These are phyloP conservation scores for Amphipoea oculea DNA, from an alignment of 2,888 invertebrate species.

Conservation along the genomic window DNA sequence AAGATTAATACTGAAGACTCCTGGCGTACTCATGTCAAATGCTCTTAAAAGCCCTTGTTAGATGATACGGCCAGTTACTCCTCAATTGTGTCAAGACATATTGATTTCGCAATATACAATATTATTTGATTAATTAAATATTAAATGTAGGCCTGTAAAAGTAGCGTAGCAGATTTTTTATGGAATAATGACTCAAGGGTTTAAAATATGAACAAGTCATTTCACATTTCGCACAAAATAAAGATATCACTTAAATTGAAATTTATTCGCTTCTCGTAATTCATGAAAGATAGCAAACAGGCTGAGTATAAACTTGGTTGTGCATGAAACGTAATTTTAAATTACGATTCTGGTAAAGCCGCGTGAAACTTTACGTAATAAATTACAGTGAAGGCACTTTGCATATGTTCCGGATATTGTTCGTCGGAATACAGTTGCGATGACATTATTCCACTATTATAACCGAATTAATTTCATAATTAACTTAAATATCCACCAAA, in stretches of 20 bases:
- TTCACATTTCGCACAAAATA: not conserved
- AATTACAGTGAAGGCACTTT: conserved; percentile 34
- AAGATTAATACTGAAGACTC: not conserved
- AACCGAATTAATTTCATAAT: not conserved
- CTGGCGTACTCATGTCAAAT: conserved; percentile 16
- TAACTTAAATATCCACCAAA: not conserved
- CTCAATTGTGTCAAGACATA: not conserved
- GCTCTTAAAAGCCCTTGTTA: conserved; percentile 9
- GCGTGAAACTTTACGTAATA: conserved; percentile 44
- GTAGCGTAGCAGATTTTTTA: not conserved
- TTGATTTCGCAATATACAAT: not conserved
- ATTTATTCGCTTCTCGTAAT: conserved; percentile 28
- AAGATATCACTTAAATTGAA: conserved; percentile 17
- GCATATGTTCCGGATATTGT: conserved; percentile 34
- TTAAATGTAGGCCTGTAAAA: not conserved
- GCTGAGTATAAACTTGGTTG: conserved; percentile 34
- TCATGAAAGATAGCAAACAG: conserved; percentile 36
- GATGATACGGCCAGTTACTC: not conserved
- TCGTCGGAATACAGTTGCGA: conserved; percentile 25
- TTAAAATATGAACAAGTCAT: not conserved
- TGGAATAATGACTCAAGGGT: not conserved
- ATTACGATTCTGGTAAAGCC: conserved; percentile 40
- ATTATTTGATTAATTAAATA: not conserved
- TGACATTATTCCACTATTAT: not conserved
- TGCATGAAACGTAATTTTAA: conserved; percentile 55